Evolutionary conservation across 2,113 vertebrate species (phyloP), one percentile per base, ranked within the genome.

Genomic region (Chitala chitala): DNA sequence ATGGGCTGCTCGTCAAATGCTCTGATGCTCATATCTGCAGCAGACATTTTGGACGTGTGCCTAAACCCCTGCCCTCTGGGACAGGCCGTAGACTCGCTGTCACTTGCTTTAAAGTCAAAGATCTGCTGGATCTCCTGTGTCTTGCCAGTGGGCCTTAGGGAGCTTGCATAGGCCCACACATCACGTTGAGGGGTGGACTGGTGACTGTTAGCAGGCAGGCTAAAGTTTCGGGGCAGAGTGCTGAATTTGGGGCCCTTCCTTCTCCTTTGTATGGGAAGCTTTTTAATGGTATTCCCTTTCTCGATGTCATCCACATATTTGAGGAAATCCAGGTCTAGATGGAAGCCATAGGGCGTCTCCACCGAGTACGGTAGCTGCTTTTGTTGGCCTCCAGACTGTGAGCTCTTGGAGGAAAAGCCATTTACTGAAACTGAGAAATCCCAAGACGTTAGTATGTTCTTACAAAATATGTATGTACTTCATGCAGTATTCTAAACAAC

Each of bases 301-400:
- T 99, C 97, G 0, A 99, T 99, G 84, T 99, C 97, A 0, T 99
- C 95, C 8, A 99, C 97, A 0, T 98, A 99, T 77, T 99, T 99
- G 13, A 99, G 89, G 83, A 99, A 99, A 81, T 99, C 97, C 81
- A 99, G 84, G 79, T 99, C 97, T 59, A 99, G 75, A 78, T 87
- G 94, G 73, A 97, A 99, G 56, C 97, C 97, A 0, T 99, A 99
- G 0, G 97, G 96, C 0, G 97, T 99, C 89, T 99, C 97, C 74
- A 99, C 90, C 0, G 95, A 94, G 83, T 99, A 99, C 0, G 92
- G 91, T 1, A 92, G 87, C 71, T 83, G 86, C 76, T 89, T 91
- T 29, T 87, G 87, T 77, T 89, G 87, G 12, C 89, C 84, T 72
- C 87, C 87, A 5, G 91, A 91, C 74, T 91, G 89, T 0, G 81